Evolutionary conservation across 2,797 vertebrate species (phyloP), one percentile per base, ranked within the genome.

Genomic region (Anableps anableps): DNA sequence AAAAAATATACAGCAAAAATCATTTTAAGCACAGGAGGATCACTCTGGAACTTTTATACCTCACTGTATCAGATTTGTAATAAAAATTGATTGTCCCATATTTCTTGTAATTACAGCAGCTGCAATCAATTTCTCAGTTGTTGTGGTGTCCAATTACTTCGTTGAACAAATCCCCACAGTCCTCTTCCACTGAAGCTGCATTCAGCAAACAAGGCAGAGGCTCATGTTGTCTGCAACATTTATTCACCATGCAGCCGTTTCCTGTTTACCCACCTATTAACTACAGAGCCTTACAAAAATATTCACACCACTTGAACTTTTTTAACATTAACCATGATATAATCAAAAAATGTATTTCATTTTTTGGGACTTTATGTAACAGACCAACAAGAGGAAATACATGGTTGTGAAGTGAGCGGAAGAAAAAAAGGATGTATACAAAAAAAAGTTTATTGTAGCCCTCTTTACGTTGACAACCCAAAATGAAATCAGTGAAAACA

Each of bases 81-180:
- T 60, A 86, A 83, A 85, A 89, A 92, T 81, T 78, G 85, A 93
- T 90, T 87, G 85, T 86, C 83, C 86, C 85, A 89, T 91, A 94
- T 94, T 92, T 88, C 87, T 80, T 82, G 87, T 93, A 94, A 96
- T 94, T 95, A 89, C 91, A 91, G 80, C 93, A 93, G 90, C 93
- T 94, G 92, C 85, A 84, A 91, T 92, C 81, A 79, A 88, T 92
- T 89, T 89, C 81, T 82, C 48, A 11, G 45, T 84, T 88, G 86
- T 86, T 89, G 86, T 85, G 88, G 91, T 90, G 91, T 92, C 94
- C 92, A 94, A 95, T 95, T 94, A 95, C 77, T 92, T 91, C 90
- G 84, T 89, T 87, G 90, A 90, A 89, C 90, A 86, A 95, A 91
- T 94, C 93, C 93, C 91, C 75, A 77, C 74, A 87, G 91, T 80